Base-by-base conservation (phyloP, 2,113 vertebrate genomes). In the Gasterosteus aculeatus region DNA sequence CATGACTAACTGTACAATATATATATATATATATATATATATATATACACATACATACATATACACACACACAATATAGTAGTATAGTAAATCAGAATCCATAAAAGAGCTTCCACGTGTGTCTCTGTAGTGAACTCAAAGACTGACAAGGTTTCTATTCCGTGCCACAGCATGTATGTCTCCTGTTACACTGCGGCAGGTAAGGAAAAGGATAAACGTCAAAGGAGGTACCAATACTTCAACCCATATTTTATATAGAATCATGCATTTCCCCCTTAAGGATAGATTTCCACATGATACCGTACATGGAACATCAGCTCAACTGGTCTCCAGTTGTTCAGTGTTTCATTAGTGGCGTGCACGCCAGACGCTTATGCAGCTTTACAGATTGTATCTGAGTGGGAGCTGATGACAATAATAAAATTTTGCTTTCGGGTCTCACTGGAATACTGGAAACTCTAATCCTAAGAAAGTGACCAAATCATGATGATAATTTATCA, bases 321-420 rank as follows among this genome's bases (percentile, higher is more conserved):
- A 33, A 57, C 3, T 51, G 41, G 29, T 11, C 10, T 9, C 38
- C 42, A 39, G n/a, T 7, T 19, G 16, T 56, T 54, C 3, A 46
- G 33, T 51, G 39, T 70, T 79, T 76, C 15, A 35, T 81, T 69
- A 56, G 15, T 65, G 42, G 15, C 8, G 22, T 31, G 59, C 16
- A 19, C 15, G 5, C 14, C 69, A 65, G 47, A 60, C 42, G 22
- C 26, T 14, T 53, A 26, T 63, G 80, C 64, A 78, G 49, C 38
- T 63, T 76, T 70, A 78, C 51, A 57, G 71, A 85, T 69, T 26
- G 29, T 22, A 51, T 75, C 49, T 14, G 65, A 69, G 35, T 38
- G 67, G 19, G 9, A 60, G 22, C 59, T 70, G 79, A 78, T 76
- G 65, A 60, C n/a, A 41, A 56, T 67, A 60, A 82, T 87, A 84